phyloP scores from a whole-genome alignment of 2,797 vertebrate species.

The Ctenopoma multispine region DNA sequence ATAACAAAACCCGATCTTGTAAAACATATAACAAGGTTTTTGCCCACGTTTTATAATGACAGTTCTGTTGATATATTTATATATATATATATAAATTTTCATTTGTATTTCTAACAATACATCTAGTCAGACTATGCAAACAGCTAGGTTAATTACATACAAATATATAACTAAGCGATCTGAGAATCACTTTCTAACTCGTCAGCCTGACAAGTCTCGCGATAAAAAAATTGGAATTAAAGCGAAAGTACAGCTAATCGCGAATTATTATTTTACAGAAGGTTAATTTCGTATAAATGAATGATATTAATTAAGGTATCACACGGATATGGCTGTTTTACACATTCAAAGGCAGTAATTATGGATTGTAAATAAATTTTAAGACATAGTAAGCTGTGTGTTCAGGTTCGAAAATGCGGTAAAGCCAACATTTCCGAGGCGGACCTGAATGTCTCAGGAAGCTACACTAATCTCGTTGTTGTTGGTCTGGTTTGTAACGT shows the following conservation, averaged over 20 bases:
- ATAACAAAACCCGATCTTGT: neutral
- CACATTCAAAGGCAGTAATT: neutral
- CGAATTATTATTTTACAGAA: rapidly evolving
- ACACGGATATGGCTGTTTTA: too few species aligned
- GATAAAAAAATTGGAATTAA: neutral
- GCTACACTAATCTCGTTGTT: rapidly evolving
- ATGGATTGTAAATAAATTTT: neutral
- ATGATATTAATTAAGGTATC: neutral
- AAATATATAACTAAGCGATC: too few species aligned
- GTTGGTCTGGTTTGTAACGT: neutral
- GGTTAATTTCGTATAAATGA: rapidly evolving
- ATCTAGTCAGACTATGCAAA: too few species aligned
- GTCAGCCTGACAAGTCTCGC: conserved; percentile 13
- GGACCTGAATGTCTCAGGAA: neutral
- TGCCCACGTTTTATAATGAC: too few species aligned
- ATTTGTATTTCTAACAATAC: too few species aligned
- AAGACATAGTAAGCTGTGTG: neutral
- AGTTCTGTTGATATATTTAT: too few species aligned
- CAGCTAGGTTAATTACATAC: neutral
- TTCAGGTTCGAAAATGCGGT: rapidly evolving
- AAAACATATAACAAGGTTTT: neutral
- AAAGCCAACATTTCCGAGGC: conserved; percentile 17
- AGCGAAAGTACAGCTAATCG: rapidly evolving
- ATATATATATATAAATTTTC: too few species aligned
- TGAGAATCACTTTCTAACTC: neutral